These are phyloP conservation scores for Brienomyrus brachyistius DNA, from an alignment of 2,113 vertebrate species.

Conservation along the genomic window DNA sequence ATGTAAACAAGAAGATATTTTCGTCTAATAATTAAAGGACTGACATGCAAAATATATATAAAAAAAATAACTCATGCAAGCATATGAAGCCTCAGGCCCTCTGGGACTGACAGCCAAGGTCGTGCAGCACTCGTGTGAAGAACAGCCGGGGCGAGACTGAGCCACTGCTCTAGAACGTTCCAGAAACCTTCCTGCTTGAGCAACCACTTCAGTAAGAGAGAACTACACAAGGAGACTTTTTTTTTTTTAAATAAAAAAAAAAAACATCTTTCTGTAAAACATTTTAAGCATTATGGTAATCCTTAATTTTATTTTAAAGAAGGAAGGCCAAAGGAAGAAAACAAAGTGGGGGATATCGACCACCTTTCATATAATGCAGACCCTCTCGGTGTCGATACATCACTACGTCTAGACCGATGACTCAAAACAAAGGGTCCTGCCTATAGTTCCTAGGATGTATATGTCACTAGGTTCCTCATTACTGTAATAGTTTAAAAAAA, in stretches of 20 bases:
- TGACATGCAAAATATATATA: conserved; percentile 68
- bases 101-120: conserved; percentile 53
- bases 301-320: conserved; percentile 48
- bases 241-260: neutral
- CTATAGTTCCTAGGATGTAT: conserved; percentile 45
- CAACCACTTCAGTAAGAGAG: conserved; percentile 1
- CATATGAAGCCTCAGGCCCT: conserved; percentile 54
- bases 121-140: conserved; percentile 78
- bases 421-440: conserved; percentile 32
- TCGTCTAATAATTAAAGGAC: conserved; percentile 60
- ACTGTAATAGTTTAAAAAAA: conserved; percentile 13
- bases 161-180: conserved; percentile 35
- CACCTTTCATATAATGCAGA: conserved; percentile 62
- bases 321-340: conserved; percentile 43
- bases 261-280: conserved; percentile 47
- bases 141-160: conserved; percentile 65
- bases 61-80: conserved; percentile 75
- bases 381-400: conserved; percentile 48
- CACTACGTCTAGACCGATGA: neutral
- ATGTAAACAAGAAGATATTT: conserved; percentile 86
- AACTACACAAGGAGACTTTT: conserved; percentile 5
- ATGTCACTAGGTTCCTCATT: conserved; percentile 48
- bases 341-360: conserved; percentile 51
- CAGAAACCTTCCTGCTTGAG: conserved; percentile 45
- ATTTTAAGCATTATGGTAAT: conserved; percentile 27